Evolutionary conservation across 2,888 invertebrate genomes (phyloP).

Genomic region (Epinotia demarniana): DNA sequence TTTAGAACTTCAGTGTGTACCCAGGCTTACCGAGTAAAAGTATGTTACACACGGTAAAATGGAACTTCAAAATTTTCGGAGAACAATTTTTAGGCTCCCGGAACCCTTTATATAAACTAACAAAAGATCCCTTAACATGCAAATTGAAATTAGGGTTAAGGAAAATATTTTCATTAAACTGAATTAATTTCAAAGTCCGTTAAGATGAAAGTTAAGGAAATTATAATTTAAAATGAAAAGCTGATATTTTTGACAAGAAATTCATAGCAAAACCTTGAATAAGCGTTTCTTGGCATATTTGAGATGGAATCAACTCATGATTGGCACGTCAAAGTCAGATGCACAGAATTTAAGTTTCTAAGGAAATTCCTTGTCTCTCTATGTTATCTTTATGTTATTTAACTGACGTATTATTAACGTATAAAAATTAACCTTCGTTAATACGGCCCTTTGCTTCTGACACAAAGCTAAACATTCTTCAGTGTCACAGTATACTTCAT

Average conservation of each 20-base stretch:
- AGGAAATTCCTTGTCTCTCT: background rate
- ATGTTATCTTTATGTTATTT: too few species aligned
- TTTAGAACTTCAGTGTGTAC: conserved; percentile 8
- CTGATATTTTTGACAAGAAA: background rate
- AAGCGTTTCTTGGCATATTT: background rate
- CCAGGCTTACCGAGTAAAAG: background rate
- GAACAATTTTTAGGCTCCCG: conserved; percentile 2
- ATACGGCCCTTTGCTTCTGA: too few species aligned
- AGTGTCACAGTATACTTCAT: too few species aligned
- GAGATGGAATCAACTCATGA: conserved; percentile 7
- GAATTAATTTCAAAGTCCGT: conserved; percentile 13
- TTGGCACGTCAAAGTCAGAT: conserved; percentile 9
- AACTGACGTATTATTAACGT: too few species aligned
- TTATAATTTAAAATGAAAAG: conserved; percentile 9
- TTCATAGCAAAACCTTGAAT: background rate
- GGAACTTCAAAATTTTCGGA: conserved; percentile 17
- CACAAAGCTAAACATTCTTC: too few species aligned
- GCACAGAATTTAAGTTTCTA: background rate
- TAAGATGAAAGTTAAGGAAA: conserved; percentile 16
- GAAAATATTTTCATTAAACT: conserved; percentile 33
- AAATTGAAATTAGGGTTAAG: conserved; percentile 30
- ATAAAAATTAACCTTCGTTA: too few species aligned
- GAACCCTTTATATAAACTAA: conserved; percentile 24
- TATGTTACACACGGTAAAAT: conserved; percentile 15
- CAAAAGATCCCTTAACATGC: conserved; percentile 27